Evolutionary conservation across 2,113 vertebrate genomes (phyloP).

Genomic region (Myodes glareolus): DNA sequence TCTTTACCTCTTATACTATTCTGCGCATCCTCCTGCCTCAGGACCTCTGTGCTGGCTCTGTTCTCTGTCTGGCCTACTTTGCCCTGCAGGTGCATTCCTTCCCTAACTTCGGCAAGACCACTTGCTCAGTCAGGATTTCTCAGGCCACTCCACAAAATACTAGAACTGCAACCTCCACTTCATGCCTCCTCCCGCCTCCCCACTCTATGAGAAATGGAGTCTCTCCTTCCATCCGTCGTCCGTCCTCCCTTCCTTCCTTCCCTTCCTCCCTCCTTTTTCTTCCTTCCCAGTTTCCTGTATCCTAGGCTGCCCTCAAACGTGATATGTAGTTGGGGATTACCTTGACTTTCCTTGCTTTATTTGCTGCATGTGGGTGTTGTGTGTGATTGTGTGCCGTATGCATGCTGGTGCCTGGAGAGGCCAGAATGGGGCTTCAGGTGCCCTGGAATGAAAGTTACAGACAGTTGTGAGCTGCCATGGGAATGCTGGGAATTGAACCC

Average conservation of each 20-base stretch:
- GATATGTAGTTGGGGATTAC: neutral
- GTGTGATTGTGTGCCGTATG: neutral
- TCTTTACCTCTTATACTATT: neutral
- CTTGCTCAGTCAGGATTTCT: neutral
- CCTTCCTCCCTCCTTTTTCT: neutral
- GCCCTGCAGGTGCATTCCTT: neutral
- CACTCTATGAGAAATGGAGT: neutral
- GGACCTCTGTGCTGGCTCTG: conserved; percentile 29
- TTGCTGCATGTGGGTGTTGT: neutral
- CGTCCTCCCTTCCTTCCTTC: neutral
- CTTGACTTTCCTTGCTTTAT: neutral
- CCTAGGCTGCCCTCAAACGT: neutral
- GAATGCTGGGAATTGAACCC: neutral
- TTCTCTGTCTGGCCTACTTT: neutral
- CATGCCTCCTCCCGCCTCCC: neutral
- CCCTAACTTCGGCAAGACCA: neutral
- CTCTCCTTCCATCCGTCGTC: neutral
- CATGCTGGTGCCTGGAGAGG: too few species aligned
- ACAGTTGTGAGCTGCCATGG: neutral
- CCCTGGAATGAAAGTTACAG: neutral
- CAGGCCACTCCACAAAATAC: neutral
- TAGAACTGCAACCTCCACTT: neutral
- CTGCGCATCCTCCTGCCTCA: conserved; percentile 32
- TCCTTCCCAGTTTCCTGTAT: neutral
- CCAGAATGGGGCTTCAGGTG: neutral